A percentile compares a stretch with the other conserved stretches of the same genome.
Conservation (phyloP, 2,888 invertebrate genomes). For the Eristalis pertinax region DNA sequence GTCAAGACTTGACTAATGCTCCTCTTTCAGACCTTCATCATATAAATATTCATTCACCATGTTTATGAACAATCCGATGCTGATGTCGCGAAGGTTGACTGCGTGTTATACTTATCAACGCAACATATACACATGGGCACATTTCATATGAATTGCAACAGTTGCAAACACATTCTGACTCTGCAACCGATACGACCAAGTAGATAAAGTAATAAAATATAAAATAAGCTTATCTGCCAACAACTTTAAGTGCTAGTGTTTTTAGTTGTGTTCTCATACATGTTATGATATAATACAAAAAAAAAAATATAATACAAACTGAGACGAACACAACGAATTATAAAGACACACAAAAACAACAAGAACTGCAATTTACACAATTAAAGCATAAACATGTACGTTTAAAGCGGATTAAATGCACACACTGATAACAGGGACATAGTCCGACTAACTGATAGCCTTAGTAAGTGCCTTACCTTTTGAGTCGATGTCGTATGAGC, state of each 20-base stretch:
- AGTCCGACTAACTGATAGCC: conserved; percentile 31
- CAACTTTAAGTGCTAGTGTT: not conserved
- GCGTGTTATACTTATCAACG: not conserved
- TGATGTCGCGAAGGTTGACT: not conserved
- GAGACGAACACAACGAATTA: not conserved
- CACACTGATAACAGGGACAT: conserved; percentile 15
- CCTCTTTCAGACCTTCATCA: not conserved
- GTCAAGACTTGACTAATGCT: not conserved
- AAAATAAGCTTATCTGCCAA: conserved; percentile 1
- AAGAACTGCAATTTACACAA: not conserved
- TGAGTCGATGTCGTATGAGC: conserved; percentile 57
- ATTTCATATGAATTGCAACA: not conserved
- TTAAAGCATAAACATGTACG: conserved; percentile 3
- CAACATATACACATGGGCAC: not conserved
- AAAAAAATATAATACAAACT: not conserved
- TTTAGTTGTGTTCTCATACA: not conserved
- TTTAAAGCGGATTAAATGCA: conserved; percentile 5
- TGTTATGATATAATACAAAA: not conserved
- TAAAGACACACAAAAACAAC: not conserved
- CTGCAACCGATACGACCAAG: not conserved
- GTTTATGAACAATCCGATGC: not conserved
- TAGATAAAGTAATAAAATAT: not conserved
- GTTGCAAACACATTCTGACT: not conserved
- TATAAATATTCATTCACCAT: not conserved
- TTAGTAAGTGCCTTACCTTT: conserved; percentile 58